Base-by-base conservation (phyloP, 2,888 invertebrate genomes). In the Girardia tigrina region DNA sequence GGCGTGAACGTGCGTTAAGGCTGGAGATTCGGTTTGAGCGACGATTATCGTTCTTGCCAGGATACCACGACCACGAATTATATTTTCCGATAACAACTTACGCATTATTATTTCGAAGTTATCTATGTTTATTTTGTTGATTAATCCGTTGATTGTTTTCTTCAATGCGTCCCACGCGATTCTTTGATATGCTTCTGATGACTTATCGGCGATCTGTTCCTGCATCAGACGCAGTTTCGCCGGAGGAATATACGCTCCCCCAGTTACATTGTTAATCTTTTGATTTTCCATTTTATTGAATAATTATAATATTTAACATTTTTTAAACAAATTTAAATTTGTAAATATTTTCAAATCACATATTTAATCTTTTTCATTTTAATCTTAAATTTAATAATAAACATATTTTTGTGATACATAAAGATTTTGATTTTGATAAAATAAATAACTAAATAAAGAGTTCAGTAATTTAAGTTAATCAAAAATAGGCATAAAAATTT, bases 111-210 rank as follows among this genome's bases (percentile, higher is more conserved):
- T 89, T 0, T 82, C 82, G 78, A 98, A 91, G 83, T 98, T 98
- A 16, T 92, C 85, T 0, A 91, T 91, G 83, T 97, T 98, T 0
- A 97, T 90, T 87, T 97, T 98, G 86, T 99, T 99, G 77, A 98
- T 93, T 79, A 91, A 90, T 79, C 98, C 98, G 81, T 97, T 94
- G 78, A 99, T 91, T 8, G 94, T 94, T 84, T 98, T 99, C 83
- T 98, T 98, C 26, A 99, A 85, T 0, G 94, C 94, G 86, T 99
- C 97, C 98, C 98, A 99, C 0, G 97, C 91, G 72, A 98, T 89
- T 79, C 97, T 87, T 84, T 99, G 98, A 85, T 92, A 98, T 0
- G 92, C 91, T 27, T 90, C 89, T 78, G 93, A 86, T 73, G 90
- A 88, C 86, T 98, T 98, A 81, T 98, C 97, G 0, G 91, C 91